These are phyloP conservation scores for Labia minor DNA, from an alignment of 2,888 invertebrate genomes.

Conservation along the genomic window DNA sequence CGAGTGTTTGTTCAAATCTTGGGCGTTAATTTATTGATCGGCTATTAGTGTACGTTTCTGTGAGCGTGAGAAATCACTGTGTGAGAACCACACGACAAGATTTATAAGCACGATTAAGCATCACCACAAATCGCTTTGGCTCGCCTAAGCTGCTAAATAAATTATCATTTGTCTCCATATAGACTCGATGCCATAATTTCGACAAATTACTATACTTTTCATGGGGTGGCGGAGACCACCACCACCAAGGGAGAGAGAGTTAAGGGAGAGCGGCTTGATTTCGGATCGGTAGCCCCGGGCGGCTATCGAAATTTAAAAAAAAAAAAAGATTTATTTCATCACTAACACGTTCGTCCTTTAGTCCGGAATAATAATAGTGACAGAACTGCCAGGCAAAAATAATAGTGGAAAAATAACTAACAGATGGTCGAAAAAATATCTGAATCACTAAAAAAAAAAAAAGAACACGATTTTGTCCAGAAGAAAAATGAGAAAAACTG, in stretches of 20 bases:
- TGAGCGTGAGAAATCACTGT: conserved; percentile 1
- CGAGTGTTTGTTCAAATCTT: conserved; percentile 2
- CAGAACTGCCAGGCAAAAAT: background rate
- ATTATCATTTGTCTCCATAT: conserved; percentile 13
- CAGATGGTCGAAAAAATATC: background rate
- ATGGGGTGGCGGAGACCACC: background rate
- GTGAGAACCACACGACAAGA: conserved; percentile 7
- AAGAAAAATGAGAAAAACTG: too few species aligned
- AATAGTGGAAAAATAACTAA: conserved; percentile 3
- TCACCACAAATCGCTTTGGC: conserved; percentile 13
- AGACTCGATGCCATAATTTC: conserved; percentile 13
- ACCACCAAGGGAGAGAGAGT: background rate
- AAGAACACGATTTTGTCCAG: too few species aligned
- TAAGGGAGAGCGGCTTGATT: background rate
- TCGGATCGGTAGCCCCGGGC: background rate
- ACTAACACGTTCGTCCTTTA: background rate
- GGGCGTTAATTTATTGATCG: background rate
- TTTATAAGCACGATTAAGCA: conserved; percentile 13
- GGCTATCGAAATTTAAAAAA: conserved; percentile 13
- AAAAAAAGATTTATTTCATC: conserved; percentile 13
- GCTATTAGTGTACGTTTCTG: background rate
- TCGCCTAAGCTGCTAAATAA: conserved; percentile 13
- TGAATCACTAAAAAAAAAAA: too few species aligned
- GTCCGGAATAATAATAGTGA: background rate
- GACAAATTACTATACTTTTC: conserved; percentile 13